Evolutionary conservation across 2,113 vertebrate species (phyloP), one percentile per base, ranked within the genome.

Genomic region (Elephas maximus): DNA sequence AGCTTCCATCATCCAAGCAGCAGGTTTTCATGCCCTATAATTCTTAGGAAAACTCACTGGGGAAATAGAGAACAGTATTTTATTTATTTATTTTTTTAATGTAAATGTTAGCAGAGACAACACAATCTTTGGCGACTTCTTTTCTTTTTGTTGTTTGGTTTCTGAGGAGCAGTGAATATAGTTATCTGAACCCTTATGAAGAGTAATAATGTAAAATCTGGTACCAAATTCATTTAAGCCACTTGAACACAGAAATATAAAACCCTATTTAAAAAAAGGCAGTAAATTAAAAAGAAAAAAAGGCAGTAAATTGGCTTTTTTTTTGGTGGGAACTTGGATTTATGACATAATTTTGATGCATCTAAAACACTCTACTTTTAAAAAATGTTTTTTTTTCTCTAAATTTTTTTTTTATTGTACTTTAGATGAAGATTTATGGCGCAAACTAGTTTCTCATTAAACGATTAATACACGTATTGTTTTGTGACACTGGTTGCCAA

Each of bases 151-250:
- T 96, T 88, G 7, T 28, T 33, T 93, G 15, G 45, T 41, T 97
- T 96, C 84, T 85, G 21, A 93, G 90, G 30, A 90, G 51, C 37
- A 96, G 87, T 84, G 45, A 80, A 87, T 37, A 78, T 5, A 78
- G 57, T 84, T 37, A 95, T 86, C 17, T 95, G 45, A 87, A 79
- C 33, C 2, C 62, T 65, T 33, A 88, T 76, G 78, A 97, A 95
- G 63, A 94, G 57, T 20, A 79, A 87, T n/a, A 96, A 86, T 92
- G 83, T 92, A 91, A 95, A 96, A 87, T 77, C 63, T 74, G 33
- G 44, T 80, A 45, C 65, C 84, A 90, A 92, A 71, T 26, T 85
- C 17, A 33, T 82, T 48, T 77, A 48, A 77, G 57, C 21, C 21
- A 74, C 71, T 87, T 91, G 57, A 95, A 94, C 91, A 88, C 15